phyloP scores from a whole-genome alignment of 2,888 invertebrate species.

The Tanytarsus gracilentus region DNA sequence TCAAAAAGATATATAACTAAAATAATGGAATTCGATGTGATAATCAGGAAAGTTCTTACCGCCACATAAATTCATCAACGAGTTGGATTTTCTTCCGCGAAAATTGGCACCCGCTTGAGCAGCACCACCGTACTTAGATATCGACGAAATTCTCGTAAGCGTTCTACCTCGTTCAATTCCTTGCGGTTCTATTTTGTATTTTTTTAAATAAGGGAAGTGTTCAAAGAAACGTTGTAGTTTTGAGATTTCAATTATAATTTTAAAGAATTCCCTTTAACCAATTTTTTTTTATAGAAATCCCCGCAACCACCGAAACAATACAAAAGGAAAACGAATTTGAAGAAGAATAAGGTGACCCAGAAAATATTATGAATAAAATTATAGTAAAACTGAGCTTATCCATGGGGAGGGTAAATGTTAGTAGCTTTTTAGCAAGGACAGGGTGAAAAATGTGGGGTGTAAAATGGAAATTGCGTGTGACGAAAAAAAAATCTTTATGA shows the following conservation, averaged over 20 bases:
- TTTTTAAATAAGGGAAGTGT: background rate
- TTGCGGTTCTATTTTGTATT: conserved; percentile 3
- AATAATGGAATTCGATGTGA: background rate
- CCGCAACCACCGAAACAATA: too few relatives aligned
- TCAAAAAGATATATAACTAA: background rate
- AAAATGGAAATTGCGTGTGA: too few relatives aligned
- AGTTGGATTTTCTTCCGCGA: conserved; percentile 88
- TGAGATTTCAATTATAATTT: background rate
- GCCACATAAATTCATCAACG: conserved; percentile 93
- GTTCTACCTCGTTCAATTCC: conserved; percentile 49
- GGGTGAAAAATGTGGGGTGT: too few relatives aligned
- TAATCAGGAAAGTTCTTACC: conserved; percentile 62
- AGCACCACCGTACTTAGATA: conserved; percentile 66
- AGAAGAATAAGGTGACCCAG: too few relatives aligned
- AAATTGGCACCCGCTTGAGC: conserved; percentile 60
- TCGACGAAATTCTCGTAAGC: conserved; percentile 65
- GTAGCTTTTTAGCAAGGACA: too few relatives aligned
- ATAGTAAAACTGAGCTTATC: too few relatives aligned
- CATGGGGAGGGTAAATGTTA: too few relatives aligned
- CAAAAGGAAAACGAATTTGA: too few relatives aligned
- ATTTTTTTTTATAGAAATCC: too few relatives aligned
- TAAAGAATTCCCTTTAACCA: too few relatives aligned
- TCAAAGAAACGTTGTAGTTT: conserved; percentile 5
- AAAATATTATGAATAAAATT: too few relatives aligned
- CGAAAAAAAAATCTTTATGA: too few relatives aligned